phyloP scores from a whole-genome alignment of 92 coral and sea anemone species.

The Zoanthus solanderi region DNA sequence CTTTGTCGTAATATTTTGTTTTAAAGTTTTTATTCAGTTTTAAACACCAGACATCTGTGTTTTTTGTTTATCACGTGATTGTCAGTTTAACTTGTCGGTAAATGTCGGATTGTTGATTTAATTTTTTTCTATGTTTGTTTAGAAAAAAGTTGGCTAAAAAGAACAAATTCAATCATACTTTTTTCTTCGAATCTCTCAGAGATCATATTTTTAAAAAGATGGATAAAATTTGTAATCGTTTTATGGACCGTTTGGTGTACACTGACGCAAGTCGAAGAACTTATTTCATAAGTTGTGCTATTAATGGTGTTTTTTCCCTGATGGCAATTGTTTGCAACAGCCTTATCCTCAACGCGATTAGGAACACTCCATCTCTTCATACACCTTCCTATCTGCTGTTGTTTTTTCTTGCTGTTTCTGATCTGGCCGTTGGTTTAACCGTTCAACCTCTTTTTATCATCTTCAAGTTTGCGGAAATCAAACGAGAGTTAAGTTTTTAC shows the following conservation, averaged over 20 bases:
- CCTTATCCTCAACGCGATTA: constrained; percentile 15
- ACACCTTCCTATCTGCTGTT: constrained; percentile 38
- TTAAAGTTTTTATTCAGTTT: not conserved
- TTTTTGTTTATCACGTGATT: not conserved
- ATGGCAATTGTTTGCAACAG: constrained; percentile 15
- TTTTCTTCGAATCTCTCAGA: not conserved
- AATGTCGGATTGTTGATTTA: not conserved
- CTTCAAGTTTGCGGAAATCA: constrained; percentile 34
- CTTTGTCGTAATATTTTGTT: not conserved
- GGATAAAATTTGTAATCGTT: constrained; percentile 43
- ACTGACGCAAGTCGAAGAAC: constrained; percentile 14
- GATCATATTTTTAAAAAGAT: not conserved
- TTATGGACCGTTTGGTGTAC: constrained; percentile 25
- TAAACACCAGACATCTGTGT: not conserved
- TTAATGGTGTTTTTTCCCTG: constrained; percentile 11
- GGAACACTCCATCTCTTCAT: constrained; percentile 32
- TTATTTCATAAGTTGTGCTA: constrained; percentile 22
- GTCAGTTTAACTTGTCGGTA: not conserved
- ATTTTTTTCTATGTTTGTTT: not conserved
- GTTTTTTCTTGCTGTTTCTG: constrained; percentile 26
- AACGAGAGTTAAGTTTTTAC: constrained; percentile 14
- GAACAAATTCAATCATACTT: not conserved
- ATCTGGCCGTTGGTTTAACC: constrained; percentile 37
- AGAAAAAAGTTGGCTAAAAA: not conserved
- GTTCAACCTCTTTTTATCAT: constrained; percentile 36